Evolutionary conservation across 2,113 vertebrate genomes (phyloP).

Genomic region (Rhinolophus sinicus): DNA sequence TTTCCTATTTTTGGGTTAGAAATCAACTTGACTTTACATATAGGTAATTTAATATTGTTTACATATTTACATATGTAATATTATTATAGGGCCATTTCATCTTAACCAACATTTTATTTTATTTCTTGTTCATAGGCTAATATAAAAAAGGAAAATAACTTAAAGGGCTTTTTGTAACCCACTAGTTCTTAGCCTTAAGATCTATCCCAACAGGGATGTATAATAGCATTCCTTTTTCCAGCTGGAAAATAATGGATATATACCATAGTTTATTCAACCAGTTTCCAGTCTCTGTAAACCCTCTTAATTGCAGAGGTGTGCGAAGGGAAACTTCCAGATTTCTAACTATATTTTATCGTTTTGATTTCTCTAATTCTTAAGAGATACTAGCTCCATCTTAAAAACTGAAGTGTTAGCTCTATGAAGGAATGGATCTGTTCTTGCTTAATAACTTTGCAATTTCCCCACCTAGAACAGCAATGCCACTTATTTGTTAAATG

Average conservation of each 20-base stretch:
- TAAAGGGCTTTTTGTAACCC: neutral
- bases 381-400: neutral
- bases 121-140: neutral
- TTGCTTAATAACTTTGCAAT: neutral
- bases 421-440: neutral
- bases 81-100: neutral
- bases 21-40: neutral
- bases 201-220: neutral
- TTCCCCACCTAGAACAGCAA: neutral
- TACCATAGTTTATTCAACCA: neutral
- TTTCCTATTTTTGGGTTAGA: neutral
- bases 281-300: neutral
- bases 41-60: neutral
- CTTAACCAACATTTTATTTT: neutral
- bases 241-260: neutral
- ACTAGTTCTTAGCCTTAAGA: neutral
- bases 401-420: neutral
- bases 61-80: neutral
- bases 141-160: neutral
- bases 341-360: slow-evolving; percentile 29
- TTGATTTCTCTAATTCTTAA: neutral
- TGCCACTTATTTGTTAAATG: neutral
- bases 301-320: neutral
- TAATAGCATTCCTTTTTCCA: neutral
- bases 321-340: neutral